A percentile compares a stretch with the other conserved stretches of the same genome.
Conservation (phyloP, 1,140 invertebrate genomes). For the Matsumurasca onukii region DNA sequence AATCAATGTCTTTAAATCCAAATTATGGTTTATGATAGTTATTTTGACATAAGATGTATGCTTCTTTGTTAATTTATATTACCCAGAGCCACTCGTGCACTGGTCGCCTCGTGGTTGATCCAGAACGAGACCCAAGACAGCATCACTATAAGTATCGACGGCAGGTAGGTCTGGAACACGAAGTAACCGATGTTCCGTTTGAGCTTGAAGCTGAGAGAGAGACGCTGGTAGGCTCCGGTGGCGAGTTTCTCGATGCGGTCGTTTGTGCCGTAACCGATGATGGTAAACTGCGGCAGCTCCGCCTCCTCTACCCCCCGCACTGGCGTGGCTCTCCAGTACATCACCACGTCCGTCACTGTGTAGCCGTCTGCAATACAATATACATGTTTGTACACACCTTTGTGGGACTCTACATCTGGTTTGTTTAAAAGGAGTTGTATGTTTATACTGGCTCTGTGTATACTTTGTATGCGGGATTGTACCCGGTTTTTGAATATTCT, state of each 20-base stretch:
- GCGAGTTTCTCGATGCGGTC: slow-evolving; percentile 85
- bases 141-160: slow-evolving; percentile 82
- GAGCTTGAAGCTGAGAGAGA: slow-evolving; percentile 79
- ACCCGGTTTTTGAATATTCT: no score
- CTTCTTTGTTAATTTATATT: no score
- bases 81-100: slow-evolving; percentile 76
- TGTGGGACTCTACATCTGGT: no score
- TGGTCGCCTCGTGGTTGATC: slow-evolving; percentile 83
- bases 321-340: slow-evolving; percentile 89
- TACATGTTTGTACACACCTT: no score
- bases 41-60: no score
- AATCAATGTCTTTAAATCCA: no score
- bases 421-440: no score
- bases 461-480: no score
- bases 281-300: slow-evolving; percentile 93
- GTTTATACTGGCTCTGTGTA: no score
- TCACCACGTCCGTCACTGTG: slow-evolving; percentile 94
- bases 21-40: no score
- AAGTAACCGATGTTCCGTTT: slow-evolving; percentile 81
- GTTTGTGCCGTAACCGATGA: slow-evolving; percentile 91
- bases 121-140: slow-evolving; percentile 87
- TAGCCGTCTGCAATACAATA: slow-evolving; percentile 80
- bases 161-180: slow-evolving; percentile 79
- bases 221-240: slow-evolving; percentile 90
- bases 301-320: slow-evolving; percentile 92